These are phyloP conservation scores for Conchocele bisecta DNA, from an alignment of 2,888 invertebrate genomes.

Conservation along the genomic window DNA sequence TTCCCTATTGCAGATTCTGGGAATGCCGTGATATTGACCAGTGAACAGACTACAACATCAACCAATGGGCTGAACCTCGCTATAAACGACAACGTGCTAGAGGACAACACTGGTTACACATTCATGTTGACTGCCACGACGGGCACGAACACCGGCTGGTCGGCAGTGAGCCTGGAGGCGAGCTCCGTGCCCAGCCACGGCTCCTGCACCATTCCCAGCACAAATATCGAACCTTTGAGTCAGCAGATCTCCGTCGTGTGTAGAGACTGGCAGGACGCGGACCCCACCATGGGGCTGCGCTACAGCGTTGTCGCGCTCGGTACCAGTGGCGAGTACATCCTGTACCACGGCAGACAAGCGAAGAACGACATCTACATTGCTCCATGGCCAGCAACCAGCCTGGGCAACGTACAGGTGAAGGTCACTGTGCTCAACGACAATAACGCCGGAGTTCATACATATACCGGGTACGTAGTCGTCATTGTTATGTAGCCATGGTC, in stretches of 20 bases:
- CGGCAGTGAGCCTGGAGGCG: conserved; percentile 40
- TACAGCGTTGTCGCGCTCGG: conserved; percentile 54
- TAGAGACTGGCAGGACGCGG: conserved; percentile 59
- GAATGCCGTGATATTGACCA: too few species aligned
- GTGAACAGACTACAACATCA: too few species aligned
- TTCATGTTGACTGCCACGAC: conserved; percentile 50
- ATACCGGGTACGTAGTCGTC: conserved; percentile 20
- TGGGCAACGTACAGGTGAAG: conserved; percentile 45
- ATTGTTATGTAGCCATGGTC: neutral
- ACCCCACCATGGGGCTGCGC: conserved; percentile 45
- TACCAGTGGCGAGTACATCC: conserved; percentile 37
- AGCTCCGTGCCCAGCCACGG: conserved; percentile 59
- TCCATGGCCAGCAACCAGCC: conserved; percentile 52
- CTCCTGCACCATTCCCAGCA: conserved; percentile 44
- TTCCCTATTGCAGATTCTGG: too few species aligned
- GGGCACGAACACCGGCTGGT: conserved; percentile 35
- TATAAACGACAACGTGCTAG: conserved; percentile 32
- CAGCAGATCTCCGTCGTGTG: conserved; percentile 57
- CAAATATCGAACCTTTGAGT: conserved; percentile 47
- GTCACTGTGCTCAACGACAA: conserved; percentile 65
- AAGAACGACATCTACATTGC: conserved; percentile 58
- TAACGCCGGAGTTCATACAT: conserved; percentile 48
- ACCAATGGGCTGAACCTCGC: too few species aligned
- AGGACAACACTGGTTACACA: conserved; percentile 50
- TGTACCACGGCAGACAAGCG: conserved; percentile 62